These are phyloP conservation scores for Canis aureus DNA, from an alignment of 2,113 vertebrate genomes.

Conservation along the genomic window DNA sequence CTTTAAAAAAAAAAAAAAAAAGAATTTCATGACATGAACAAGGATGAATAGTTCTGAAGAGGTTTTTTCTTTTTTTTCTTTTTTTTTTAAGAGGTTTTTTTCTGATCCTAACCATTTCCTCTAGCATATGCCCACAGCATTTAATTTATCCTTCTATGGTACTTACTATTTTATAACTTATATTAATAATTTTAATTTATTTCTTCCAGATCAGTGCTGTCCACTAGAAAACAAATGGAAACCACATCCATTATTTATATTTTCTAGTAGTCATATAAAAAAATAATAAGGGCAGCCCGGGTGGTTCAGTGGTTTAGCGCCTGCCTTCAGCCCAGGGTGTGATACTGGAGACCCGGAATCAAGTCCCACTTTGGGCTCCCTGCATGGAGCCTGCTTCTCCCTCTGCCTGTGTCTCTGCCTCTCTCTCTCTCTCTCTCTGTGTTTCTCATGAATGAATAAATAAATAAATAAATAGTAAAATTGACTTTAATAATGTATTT, in stretches of 20 bases:
- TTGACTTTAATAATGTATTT: no score
- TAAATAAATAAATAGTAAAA: no score
- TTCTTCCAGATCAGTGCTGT: background rate
- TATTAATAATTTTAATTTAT: background rate
- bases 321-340: no score
- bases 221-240: slow-evolving; percentile 32
- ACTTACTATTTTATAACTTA: background rate
- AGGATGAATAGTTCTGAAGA: slow-evolving; percentile 4
- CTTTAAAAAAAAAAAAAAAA: background rate
- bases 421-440: no score
- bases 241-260: background rate
- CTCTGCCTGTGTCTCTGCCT: no score
- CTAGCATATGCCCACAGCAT: background rate
- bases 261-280: background rate
- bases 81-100: background rate
- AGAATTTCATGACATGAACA: slow-evolving; percentile 35
- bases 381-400: no score
- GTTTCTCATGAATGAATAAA: no score
- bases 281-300: background rate
- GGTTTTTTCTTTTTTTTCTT: no score
- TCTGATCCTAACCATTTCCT: slow-evolving; percentile 35
- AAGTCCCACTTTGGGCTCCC: no score
- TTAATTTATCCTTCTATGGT: background rate
- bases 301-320: no score
- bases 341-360: no score